phyloP scores from a whole-genome alignment of 2,888 invertebrate genomes.

The Tetragnatha montana region DNA sequence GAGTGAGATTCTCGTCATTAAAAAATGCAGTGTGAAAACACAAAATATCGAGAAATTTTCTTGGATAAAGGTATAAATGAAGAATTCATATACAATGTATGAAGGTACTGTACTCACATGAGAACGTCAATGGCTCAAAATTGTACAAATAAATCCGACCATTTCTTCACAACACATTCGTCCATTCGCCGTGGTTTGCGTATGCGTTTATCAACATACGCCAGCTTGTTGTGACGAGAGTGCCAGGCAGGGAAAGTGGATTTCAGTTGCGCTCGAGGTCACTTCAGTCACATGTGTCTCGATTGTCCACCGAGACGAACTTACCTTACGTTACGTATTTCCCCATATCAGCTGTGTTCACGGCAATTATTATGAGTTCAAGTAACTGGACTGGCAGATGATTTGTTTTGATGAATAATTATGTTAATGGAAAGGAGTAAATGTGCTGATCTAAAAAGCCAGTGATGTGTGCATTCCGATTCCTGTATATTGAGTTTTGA shows the following conservation, averaged over 20 bases:
- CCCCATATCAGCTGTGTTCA: background rate
- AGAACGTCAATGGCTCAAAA: background rate
- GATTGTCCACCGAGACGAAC: background rate
- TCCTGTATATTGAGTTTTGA: background rate
- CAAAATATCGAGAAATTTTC: too few relatives aligned
- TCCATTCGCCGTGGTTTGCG: background rate
- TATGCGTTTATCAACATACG: background rate
- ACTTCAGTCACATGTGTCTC: background rate
- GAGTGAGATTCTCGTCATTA: too few relatives aligned
- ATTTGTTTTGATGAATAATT: background rate
- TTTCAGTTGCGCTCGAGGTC: constrained; percentile 10
- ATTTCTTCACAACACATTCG: background rate
- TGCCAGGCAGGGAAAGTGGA: constrained; percentile 19
- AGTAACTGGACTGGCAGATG: background rate
- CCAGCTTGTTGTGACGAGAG: background rate
- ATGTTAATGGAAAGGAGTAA: background rate
- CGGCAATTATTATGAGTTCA: background rate
- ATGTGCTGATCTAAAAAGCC: background rate
- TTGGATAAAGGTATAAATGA: too few relatives aligned
- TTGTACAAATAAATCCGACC: background rate
- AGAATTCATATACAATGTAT: too few relatives aligned
- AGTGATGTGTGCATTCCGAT: background rate
- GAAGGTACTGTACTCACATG: background rate
- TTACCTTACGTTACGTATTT: too few relatives aligned
- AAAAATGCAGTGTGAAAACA: too few relatives aligned